Evolutionary conservation across 1,140 invertebrate species (phyloP), one percentile per base, ranked within the genome.

Genomic region (Copidosoma floridanum): DNA sequence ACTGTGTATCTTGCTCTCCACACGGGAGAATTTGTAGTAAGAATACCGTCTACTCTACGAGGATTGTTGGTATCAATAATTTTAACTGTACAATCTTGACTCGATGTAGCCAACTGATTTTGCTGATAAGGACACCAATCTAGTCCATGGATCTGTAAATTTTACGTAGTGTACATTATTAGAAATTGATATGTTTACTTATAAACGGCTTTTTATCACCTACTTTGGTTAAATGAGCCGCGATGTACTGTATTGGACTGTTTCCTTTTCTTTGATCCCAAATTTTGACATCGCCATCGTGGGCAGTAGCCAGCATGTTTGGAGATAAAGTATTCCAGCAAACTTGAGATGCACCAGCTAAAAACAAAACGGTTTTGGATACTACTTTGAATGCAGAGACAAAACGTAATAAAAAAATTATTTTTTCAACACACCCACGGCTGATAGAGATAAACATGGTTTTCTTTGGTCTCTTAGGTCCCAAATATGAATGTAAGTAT

Each of bases 51-150:
- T 10, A 90, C 85, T 68, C 88, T 85, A 64, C 89, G 82, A 8
- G 91, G 89, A 84, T 90, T 93, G 38, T 85, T 89, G 10, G 92
- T 90, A 77, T 97, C 93, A 83, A 96, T 97, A 75, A 96, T 94
- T 81, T 96, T 96, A 2, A 97, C 94, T 41, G 92, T 93, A 63
- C 91, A 90, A 82, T 98, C 95, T 81, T 97, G 94, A 82, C 93
- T 94, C 57, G 91, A 92, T 1, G 94, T 95, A n/a, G 91, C 91
- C 55, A 97, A 77, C 68, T 92, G 89, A 68, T 90, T 89, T 80
- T 94, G 92, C 68, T 88, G 85, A 64, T 85, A 85, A 24, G 92
- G 90, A 81, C 88, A 94, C 95, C 95, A 97, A 75, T 97, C 94
- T 37, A 98, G 85, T 57, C 94, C 92, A 78, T 96, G 90, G 63